Conservation (phyloP, 2,888 invertebrate genomes). For the Muschampia plurimacula region DNA sequence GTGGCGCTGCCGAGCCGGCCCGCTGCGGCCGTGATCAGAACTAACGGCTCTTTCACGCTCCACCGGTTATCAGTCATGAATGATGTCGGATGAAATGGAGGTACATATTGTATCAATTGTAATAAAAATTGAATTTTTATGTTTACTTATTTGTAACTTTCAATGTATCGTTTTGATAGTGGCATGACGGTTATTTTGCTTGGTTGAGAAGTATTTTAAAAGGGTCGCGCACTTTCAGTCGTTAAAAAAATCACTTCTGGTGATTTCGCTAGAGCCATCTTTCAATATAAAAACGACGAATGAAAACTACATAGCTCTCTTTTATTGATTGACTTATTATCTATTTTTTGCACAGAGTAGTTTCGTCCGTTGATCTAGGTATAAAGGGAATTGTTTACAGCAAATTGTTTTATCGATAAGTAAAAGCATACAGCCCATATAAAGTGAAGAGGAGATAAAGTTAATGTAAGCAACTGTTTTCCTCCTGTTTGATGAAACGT, state of each 20-base stretch:
- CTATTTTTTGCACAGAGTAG: background rate
- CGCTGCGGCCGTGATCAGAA: constrained; percentile 61
- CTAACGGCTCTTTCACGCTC: constrained; percentile 74
- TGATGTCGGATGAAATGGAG: constrained; percentile 33
- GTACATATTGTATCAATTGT: constrained; percentile 26
- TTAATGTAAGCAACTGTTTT: background rate
- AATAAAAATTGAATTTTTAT: constrained; percentile 27
- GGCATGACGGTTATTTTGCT: background rate
- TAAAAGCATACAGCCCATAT: background rate
- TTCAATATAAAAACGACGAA: background rate
- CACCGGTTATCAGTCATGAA: constrained; percentile 49
- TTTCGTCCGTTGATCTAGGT: background rate
- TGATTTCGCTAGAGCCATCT: background rate
- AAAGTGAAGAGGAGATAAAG: background rate
- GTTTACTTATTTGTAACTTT: constrained; percentile 18
- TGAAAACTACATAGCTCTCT: constrained; percentile 1
- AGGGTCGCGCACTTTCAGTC: background rate
- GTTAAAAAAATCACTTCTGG: background rate
- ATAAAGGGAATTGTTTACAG: background rate
- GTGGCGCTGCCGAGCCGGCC: constrained; percentile 70
- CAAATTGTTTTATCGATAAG: background rate
- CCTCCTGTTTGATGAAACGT: background rate
- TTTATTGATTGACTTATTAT: background rate
- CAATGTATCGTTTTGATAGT: constrained; percentile 1
- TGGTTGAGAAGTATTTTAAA: background rate